Percentiles rank a stretch among this genome's conserved stretches.
These are phyloP conservation scores for Euphysa ruthae DNA, from an alignment of 30 jellyfish, hydroid and myxozoan genomes.

Conservation along the genomic window DNA sequence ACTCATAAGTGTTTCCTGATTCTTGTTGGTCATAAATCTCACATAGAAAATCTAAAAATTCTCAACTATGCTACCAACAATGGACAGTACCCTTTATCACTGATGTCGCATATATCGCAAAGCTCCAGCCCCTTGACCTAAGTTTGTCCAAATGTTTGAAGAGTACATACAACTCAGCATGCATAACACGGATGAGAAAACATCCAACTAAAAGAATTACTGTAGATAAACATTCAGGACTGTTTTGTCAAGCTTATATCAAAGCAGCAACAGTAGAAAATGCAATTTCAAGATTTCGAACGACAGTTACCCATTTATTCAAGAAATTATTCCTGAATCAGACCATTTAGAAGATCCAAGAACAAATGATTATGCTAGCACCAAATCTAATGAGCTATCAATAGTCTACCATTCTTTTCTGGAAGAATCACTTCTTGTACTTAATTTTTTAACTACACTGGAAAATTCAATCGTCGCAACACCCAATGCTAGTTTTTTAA, in stretches of 20 bases:
- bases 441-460: not conserved
- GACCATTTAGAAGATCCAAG: not conserved
- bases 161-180: constrained; percentile 1
- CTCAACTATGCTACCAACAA: too few relatives aligned
- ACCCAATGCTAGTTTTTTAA: constrained; percentile 1
- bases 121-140: too few relatives aligned
- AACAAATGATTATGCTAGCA: not conserved
- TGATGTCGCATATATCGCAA: too few relatives aligned
- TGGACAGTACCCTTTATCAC: too few relatives aligned
- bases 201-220: not conserved
- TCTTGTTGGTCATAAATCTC: too few relatives aligned
- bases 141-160: constrained; percentile 11
- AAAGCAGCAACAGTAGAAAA: not conserved
- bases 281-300: not conserved
- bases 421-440: not conserved
- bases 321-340: not conserved
- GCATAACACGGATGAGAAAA: not conserved
- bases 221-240: not conserved
- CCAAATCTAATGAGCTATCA: not conserved
- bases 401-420: not conserved
- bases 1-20: too few relatives aligned
- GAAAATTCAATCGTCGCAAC: not conserved
- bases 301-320: not conserved
- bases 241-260: not conserved
- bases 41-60: too few relatives aligned